phyloP scores from a whole-genome alignment of 2,113 vertebrate genomes.

The Ciconia stormi region DNA sequence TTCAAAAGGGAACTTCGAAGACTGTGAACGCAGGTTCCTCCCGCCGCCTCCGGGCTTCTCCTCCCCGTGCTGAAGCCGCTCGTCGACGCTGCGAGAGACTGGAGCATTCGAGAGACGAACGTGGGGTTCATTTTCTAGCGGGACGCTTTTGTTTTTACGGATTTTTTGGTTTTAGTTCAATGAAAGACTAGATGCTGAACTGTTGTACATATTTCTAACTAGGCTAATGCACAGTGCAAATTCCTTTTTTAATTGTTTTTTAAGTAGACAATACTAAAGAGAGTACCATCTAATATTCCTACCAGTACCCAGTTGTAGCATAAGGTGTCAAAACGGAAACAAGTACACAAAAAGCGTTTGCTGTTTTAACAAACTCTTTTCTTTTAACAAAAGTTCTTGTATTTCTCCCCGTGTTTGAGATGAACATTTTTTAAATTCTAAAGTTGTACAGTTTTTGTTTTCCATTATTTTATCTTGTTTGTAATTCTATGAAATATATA shows the following conservation, averaged over 20 bases:
- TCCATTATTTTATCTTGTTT: constrained; percentile 87
- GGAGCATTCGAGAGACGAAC: constrained; percentile 85
- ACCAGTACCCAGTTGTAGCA: constrained; percentile 76
- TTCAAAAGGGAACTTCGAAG: constrained; percentile 97
- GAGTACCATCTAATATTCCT: constrained; percentile 71
- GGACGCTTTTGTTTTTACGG: constrained; percentile 82
- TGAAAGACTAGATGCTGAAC: constrained; percentile 82
- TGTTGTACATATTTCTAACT: constrained; percentile 91
- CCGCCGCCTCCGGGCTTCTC: constrained; percentile 66
- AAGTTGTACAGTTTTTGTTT: constrained; percentile 90
- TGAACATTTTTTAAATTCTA: constrained; percentile 84
- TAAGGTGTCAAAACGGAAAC: constrained; percentile 74
- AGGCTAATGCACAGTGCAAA: constrained; percentile 85
- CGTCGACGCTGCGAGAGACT: constrained; percentile 84
- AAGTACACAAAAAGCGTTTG: constrained; percentile 64
- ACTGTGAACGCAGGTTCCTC: constrained; percentile 93
- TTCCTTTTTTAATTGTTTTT: constrained; percentile 73
- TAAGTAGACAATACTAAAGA: constrained; percentile 74
- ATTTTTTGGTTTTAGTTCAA: constrained; percentile 80
- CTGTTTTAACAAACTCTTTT: constrained; percentile 75
- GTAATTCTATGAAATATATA: constrained; percentile 90
- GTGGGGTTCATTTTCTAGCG: constrained; percentile 74
- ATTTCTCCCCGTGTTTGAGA: constrained; percentile 81
- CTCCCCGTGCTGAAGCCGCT: constrained; percentile 84
- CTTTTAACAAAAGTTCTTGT: constrained; percentile 76